Evolutionary conservation across 2,797 vertebrate species (phyloP), one percentile per base, ranked within the genome.

Genomic region (Sebastiscus tertius): DNA sequence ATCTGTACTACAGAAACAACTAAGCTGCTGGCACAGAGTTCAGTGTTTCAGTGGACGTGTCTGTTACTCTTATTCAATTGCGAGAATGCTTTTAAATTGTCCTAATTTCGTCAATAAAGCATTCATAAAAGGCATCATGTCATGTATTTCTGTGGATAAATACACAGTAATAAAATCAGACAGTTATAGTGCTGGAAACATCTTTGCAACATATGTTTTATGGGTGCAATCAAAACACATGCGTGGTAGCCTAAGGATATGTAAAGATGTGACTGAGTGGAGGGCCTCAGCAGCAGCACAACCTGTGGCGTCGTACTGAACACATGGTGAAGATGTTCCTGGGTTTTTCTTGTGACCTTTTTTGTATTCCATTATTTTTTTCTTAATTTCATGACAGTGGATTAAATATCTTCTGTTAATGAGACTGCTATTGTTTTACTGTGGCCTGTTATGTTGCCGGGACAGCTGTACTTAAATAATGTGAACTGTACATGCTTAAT

Each of bases 1-100:
- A 88, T 91, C 89, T 92, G 92, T 88, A 92, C 83, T 75, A 89
- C 89, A 89, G 75, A 69, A 89, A 87, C 80, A 88, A 87, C 89
- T 88, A 84, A 88, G 81, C 87, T 91, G 81, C 74, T 89, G 93
- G 90, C 87, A 91, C 70, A 54, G 68, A 71, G 66, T 86, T 78
- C 66, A 72, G 77, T 66, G 62, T 79, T 79, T 88, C 82, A 85
- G 39, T 31, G 60, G 78, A 87, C 61, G 20, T 80, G 83, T 81
- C 80, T 78, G 73, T 83, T 85, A 82, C 81, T 87, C 79, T 60
- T 86, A 86, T 72, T 92, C 69, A 86, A 60, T 68, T 56, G 63
- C 85, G 56, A 73, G 54, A 83, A 83, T 61, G 65, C 61, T 86
- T 80, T 85, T 63, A 84, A 87, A 87, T 58, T 52, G 65, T 67